phyloP scores from a whole-genome alignment of 2,888 invertebrate genomes.

The Agriopis marginaria region DNA sequence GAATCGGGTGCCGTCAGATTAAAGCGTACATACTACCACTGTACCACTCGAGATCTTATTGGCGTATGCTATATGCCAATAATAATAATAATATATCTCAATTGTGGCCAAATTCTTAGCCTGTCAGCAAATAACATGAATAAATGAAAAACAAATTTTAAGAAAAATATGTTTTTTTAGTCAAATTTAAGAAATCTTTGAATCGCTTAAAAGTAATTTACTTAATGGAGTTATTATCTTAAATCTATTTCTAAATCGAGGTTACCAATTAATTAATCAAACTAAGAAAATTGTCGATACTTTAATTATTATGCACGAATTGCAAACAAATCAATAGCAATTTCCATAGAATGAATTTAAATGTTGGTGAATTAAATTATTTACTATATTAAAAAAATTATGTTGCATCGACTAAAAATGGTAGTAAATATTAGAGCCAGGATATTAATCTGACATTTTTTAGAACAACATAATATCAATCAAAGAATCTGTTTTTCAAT shows the following conservation, averaged over 20 bases:
- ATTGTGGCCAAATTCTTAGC: not conserved
- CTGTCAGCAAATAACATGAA: not conserved
- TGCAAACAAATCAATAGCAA: constrained; percentile 31
- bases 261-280: constrained; percentile 33
- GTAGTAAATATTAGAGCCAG: not conserved
- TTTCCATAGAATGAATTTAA: constrained; percentile 11
- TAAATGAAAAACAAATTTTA: not conserved
- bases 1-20: no score
- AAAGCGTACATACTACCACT: no score
- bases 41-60: no score
- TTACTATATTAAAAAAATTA: no score
- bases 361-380: not conserved
- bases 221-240: constrained; percentile 24
- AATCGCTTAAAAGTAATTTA: constrained; percentile 10
- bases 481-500: no score
- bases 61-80: no score
- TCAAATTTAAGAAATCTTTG: not conserved
- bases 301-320: constrained; percentile 29
- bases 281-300: constrained; percentile 23
- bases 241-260: constrained; percentile 36
- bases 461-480: no score
- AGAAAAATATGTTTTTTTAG: constrained; percentile 2
- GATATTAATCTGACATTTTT: not conserved
- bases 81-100: no score
- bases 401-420: not conserved